These are phyloP conservation scores for Rhodinocichla rosea DNA, from an alignment of 2,113 vertebrate genomes.

Conservation along the genomic window DNA sequence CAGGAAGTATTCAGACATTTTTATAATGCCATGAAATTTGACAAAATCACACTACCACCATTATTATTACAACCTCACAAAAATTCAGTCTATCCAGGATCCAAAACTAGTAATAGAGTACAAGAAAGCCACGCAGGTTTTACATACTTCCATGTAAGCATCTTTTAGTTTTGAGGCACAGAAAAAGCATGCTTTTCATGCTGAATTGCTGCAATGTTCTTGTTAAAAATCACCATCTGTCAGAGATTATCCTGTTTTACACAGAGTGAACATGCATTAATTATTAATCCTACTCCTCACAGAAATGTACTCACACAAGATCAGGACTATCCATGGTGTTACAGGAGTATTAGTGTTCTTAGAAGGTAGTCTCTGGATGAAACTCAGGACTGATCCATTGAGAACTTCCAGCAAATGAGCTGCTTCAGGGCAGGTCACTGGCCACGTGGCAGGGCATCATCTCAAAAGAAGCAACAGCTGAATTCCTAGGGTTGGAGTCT, in stretches of 20 bases:
- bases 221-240: conserved; percentile 72
- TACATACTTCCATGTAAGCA: not conserved
- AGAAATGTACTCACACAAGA: conserved; percentile 45
- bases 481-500: not conserved
- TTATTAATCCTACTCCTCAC: conserved; percentile 60
- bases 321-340: not conserved
- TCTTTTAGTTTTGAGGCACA: conserved; percentile 21
- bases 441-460: not conserved
- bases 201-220: conserved; percentile 64
- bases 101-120: not conserved
- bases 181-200: conserved; percentile 48
- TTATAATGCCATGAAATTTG: not conserved
- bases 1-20: not conserved
- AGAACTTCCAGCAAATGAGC: conserved; percentile 1
- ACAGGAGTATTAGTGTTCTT: conserved; percentile 12
- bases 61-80: not conserved
- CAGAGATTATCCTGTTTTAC: conserved; percentile 72
- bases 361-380: conserved; percentile 26
- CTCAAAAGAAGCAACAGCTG: not conserved
- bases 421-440: not conserved
- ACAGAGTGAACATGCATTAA: conserved; percentile 63
- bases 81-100: not conserved
- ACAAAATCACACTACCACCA: not conserved
- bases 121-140: not conserved
- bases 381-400: not conserved